Evolutionary conservation across 2,113 vertebrate genomes (phyloP), one percentile per base, ranked within the genome.

Genomic region (Myotis yumanensis): DNA sequence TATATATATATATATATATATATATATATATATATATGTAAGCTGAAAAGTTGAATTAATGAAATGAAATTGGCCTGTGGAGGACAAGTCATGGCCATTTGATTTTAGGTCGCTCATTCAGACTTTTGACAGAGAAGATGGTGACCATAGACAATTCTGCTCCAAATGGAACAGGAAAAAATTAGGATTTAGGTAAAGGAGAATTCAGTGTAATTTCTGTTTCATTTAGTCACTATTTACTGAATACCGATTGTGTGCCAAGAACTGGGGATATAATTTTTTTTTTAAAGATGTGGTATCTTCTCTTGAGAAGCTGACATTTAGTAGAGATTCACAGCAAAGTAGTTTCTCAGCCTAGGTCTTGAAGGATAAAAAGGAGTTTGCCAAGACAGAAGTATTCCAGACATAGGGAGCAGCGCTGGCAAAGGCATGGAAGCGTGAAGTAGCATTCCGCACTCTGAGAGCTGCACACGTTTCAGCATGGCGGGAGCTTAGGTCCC

Each of bases 101-200:
- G 62, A 80, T 69, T 96, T 85, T 94, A 77, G 51, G 35, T n/a
- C 15, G 9, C 40, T 73, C 43, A 15, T 69, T 80, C 48, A 69
- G 37, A 79, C 57, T 91, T 88, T 91, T 85, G 52, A 72, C 57
- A 46, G 40, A 76, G 43, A 72, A 51, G 85, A 15, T 48, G 17
- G 11, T 79, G 1, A 64, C 30, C 57, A 3, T 59, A 72, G 25
- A 35, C 75, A 86, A 72, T 86, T 93, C 66, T 93, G 40, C 37
- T 81, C 16, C n/a, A 35, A 95, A 22, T 57, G 68, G 28, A 86
- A 87, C 20, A 94, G 89, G 62, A 77, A 84, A 73, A 90, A 48
- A 73, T 30, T 66, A 52, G 17, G 48, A 62, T 75, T 80, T 90
- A 80, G 40, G 22, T 82, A 82, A 91, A 32, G 32, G 64, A 54